phyloP scores from a whole-genome alignment of 2,797 vertebrate species.

The Atherinosoma microstoma region DNA sequence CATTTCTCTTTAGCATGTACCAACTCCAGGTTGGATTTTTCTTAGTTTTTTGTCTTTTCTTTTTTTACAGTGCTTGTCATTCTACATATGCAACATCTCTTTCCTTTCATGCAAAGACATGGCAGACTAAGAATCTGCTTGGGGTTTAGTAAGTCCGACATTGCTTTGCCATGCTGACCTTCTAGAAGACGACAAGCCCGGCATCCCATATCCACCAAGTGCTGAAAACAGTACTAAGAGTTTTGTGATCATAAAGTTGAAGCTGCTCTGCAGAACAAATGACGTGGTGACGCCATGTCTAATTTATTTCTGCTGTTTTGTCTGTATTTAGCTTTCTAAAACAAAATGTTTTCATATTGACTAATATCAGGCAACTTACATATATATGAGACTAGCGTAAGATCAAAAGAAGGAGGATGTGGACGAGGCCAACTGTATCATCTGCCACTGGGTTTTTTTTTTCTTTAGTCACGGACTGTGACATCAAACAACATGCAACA shows the following conservation, averaged over 20 bases:
- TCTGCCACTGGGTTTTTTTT: not conserved
- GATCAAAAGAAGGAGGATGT: not conserved
- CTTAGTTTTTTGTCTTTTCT: too few relatives aligned
- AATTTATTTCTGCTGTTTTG: not conserved
- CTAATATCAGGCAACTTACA: not conserved
- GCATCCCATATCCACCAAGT: not conserved
- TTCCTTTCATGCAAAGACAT: too few relatives aligned
- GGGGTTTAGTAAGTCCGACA: too few relatives aligned
- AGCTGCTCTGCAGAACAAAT: not conserved
- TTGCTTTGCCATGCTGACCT: not conserved
- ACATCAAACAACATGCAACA: slow-evolving; percentile 5
- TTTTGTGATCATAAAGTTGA: too few relatives aligned
- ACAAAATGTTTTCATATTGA: not conserved
- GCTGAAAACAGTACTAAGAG: not conserved
- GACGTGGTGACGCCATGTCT: not conserved
- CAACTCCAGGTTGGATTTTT: too few relatives aligned
- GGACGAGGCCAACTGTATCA: slow-evolving; percentile 3
- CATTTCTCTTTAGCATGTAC: too few relatives aligned
- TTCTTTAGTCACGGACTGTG: not conserved
- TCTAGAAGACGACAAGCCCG: not conserved
- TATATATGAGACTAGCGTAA: too few relatives aligned
- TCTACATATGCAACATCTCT: too few relatives aligned
- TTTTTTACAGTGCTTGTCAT: too few relatives aligned
- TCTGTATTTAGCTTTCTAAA: not conserved
- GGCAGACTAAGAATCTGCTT: too few relatives aligned